phyloP scores from a whole-genome alignment of 2,888 invertebrate species.

The Quadroppia sp. region DNA sequence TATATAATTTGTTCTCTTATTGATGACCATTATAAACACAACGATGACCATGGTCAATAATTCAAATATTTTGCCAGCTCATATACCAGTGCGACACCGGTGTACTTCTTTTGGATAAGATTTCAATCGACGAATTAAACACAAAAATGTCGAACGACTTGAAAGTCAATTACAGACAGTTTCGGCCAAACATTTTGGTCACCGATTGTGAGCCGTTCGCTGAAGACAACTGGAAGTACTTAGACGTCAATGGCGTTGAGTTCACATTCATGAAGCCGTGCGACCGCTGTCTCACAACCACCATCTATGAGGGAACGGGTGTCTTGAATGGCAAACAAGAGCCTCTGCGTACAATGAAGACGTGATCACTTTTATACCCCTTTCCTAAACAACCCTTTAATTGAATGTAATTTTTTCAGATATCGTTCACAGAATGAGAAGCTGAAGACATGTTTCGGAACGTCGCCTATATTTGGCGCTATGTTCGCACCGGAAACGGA shows the following conservation, averaged over 20 bases:
- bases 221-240: slow-evolving; percentile 42
- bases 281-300: slow-evolving; percentile 41
- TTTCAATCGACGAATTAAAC: slow-evolving; percentile 43
- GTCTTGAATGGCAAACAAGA: slow-evolving; percentile 30
- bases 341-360: slow-evolving; percentile 34
- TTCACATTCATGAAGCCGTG: slow-evolving; percentile 33
- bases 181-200: slow-evolving; percentile 42
- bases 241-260: slow-evolving; percentile 31
- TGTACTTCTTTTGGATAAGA: slow-evolving; percentile 35
- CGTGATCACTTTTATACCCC: neutral
- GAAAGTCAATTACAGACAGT: slow-evolving; percentile 36
- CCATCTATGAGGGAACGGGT: slow-evolving; percentile 42
- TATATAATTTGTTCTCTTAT: neutral
- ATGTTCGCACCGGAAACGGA: slow-evolving; percentile 21
- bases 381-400: neutral
- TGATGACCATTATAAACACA: too few relatives aligned
- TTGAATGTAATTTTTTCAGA: neutral
- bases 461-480: slow-evolving; percentile 38
- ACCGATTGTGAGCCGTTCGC: slow-evolving; percentile 24
- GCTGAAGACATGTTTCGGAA: slow-evolving; percentile 28
- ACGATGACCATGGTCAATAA: too few relatives aligned
- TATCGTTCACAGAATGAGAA: slow-evolving; percentile 6
- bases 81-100: slow-evolving; percentile 39
- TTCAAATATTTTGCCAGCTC: neutral
- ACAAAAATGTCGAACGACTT: slow-evolving; percentile 4